Evolutionary conservation across 2,888 invertebrate species (phyloP), one percentile per base, ranked within the genome.

Genomic region (Calameuta pallipes): DNA sequence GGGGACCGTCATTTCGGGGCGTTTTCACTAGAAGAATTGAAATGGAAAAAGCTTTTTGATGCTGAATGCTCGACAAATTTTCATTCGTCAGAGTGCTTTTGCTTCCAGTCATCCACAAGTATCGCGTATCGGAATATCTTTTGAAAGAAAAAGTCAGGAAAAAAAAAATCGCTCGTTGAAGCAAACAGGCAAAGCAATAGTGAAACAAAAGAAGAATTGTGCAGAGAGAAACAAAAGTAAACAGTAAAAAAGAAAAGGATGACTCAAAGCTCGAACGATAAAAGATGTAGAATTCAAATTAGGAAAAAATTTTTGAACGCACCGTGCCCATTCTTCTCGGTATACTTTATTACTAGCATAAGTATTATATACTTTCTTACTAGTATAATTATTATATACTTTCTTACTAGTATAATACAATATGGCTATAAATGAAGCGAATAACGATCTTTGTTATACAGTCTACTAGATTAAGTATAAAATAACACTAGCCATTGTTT

Each of bases 401-500:
- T 56, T 23, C 23, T 9, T 56, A 0, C 15, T 1, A 9, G 1
- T 3, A 33, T 33, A 33, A 33, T 41, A 41, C 15, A 41, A 0
- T 9, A 2, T 56, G 1, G 9, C 56, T 3, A 6, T 56, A 56
- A 56, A 56, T 1, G 23, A 56, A 56, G 56, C 6, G 1, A 56
- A 9, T 56, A 56, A 56, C 56, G 1, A 2, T 23, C 23, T 23
- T 23, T 23, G 9, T 56, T 56, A 56, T 0, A 2, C 56, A 23
- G 23, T 2, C 6, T 6, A 2, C 23, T 56, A 23, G 9, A 56
- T 23, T 56, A 56, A 9, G 23, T 56, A 56, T 9, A 56, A 23
- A 56, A 23, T 56, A 56, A 56, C 56, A 56, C 23, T 56, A 56
- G 56, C 56, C 76, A 76, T 75, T 78, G 73, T 83, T 85, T 83